phyloP scores from a whole-genome alignment of 2,113 vertebrate species.

The Tautogolabrus adspersus region DNA sequence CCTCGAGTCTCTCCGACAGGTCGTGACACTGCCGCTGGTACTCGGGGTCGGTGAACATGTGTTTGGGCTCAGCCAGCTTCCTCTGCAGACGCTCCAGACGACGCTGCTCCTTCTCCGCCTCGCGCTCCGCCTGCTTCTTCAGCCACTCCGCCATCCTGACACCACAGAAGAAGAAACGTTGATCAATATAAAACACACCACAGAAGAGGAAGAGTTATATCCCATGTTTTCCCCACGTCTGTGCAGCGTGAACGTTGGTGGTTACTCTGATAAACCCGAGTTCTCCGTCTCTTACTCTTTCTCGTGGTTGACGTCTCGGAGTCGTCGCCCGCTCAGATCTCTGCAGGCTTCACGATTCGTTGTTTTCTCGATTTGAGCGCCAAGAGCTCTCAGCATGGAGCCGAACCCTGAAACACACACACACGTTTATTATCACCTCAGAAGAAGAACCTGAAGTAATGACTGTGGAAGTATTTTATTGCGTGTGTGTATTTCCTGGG shows the following conservation, averaged over 20 bases:
- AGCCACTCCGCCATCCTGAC: conserved; percentile 97
- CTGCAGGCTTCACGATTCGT: conserved; percentile 96
- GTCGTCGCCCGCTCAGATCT: conserved; percentile 94
- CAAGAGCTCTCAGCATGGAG: conserved; percentile 96
- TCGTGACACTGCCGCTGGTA: conserved; percentile 93
- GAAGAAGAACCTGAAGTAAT: background rate
- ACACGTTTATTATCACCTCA: background rate
- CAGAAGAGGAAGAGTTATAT: too few species aligned
- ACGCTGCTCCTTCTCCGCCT: conserved; percentile 93
- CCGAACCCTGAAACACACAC: conserved; percentile 88
- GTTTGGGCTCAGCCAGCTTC: conserved; percentile 90
- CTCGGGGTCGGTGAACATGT: conserved; percentile 85
- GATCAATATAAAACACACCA: too few species aligned
- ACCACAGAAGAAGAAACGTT: conserved; percentile 18
- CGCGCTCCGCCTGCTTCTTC: conserved; percentile 93
- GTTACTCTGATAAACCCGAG: too few species aligned
- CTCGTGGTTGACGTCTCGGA: conserved; percentile 97
- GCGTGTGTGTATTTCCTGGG: background rate
- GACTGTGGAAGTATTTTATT: background rate
- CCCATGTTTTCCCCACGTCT: too few species aligned
- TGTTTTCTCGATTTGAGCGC: conserved; percentile 98
- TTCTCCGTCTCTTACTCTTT: conserved; percentile 88
- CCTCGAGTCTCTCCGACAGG: conserved; percentile 92
- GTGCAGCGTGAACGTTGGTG: too few species aligned
- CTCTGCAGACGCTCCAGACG: conserved; percentile 91